A percentile compares a stretch with the other conserved stretches of the same genome.
phyloP scores from a whole-genome alignment of 2,888 invertebrate species.

The Drosophila melanosoma region DNA sequence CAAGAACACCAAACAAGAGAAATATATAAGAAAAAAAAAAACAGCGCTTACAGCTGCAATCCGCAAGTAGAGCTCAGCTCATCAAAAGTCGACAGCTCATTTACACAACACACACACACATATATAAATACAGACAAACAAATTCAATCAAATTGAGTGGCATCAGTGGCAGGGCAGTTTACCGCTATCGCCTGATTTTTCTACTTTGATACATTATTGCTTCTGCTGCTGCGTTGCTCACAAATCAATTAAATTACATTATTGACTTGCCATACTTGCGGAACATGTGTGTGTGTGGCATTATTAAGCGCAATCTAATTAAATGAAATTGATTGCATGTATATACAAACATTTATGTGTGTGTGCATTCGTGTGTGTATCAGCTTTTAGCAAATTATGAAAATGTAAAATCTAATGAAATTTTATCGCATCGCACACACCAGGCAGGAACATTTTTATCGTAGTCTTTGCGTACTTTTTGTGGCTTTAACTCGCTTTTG shows the following conservation, averaged over 20 bases:
- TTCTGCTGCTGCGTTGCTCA: constrained; percentile 51
- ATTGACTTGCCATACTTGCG: constrained; percentile 50
- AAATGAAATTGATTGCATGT: constrained; percentile 63
- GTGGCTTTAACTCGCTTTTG: constrained; percentile 7
- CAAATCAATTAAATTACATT: constrained; percentile 77
- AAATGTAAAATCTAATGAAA: constrained; percentile 75
- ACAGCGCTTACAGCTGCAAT: constrained; percentile 37
- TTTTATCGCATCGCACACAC: constrained; percentile 69
- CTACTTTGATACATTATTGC: constrained; percentile 23
- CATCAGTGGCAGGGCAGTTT: constrained; percentile 46
- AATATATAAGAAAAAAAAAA: constrained; percentile 17
- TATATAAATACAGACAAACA: constrained; percentile 11
- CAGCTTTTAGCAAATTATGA: constrained; percentile 76
- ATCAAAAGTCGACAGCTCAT: constrained; percentile 31
- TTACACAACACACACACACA: constrained; percentile 20
- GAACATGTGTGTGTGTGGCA: constrained; percentile 50
- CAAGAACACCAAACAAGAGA: constrained; percentile 34
- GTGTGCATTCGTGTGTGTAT: constrained; percentile 21
- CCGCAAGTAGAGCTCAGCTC: constrained; percentile 33
- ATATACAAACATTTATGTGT: constrained; percentile 1
- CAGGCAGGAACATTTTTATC: constrained; percentile 43
- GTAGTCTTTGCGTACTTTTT: constrained; percentile 38
- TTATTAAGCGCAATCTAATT: constrained; percentile 78
- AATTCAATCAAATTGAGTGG: constrained; percentile 57
- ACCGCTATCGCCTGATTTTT: constrained; percentile 32